These are phyloP conservation scores for Gopherus evgoodei DNA, from an alignment of 2,113 vertebrate genomes.

Conservation along the genomic window DNA sequence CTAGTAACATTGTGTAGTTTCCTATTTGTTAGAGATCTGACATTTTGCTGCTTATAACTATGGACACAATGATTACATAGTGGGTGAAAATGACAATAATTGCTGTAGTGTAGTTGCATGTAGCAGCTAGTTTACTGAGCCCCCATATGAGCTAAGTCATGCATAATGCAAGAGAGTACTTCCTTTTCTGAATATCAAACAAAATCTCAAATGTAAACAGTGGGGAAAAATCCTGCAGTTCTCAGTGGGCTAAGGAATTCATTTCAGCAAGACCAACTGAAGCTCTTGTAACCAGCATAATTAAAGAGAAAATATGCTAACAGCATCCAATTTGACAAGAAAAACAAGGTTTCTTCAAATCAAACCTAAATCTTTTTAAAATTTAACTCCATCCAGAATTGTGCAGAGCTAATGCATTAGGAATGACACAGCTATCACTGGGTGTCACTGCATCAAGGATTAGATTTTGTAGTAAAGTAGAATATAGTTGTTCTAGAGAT, in stretches of 20 bases:
- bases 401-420: neutral
- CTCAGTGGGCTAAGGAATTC: neutral
- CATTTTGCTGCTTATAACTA: neutral
- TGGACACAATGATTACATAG: neutral
- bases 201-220: neutral
- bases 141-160: neutral
- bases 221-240: neutral
- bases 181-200: neutral
- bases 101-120: neutral
- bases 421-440: neutral
- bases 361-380: neutral
- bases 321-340: neutral
- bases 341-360: neutral
- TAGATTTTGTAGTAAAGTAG: neutral
- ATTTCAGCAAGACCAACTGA: neutral
- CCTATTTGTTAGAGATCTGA: neutral
- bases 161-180: neutral
- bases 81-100: neutral
- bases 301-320: neutral
- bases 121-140: neutral
- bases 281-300: neutral
- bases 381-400: neutral
- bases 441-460: neutral
- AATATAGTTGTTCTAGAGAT: neutral
- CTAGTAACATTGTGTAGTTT: neutral